phyloP scores from a whole-genome alignment of 2,888 invertebrate genomes.

The Idaea biselata region DNA sequence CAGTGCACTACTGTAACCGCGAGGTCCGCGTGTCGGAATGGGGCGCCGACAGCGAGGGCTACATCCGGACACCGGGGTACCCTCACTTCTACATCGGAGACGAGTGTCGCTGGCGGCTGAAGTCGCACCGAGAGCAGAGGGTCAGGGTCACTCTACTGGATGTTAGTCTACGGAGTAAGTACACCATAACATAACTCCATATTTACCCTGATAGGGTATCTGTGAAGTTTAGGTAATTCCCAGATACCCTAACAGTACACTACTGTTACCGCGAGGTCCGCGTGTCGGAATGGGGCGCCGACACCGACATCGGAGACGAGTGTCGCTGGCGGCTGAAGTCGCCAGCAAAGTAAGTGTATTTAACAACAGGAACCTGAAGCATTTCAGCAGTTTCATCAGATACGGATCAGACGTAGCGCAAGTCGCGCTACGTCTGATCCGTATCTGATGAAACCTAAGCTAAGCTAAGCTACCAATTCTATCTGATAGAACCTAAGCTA shows the following conservation, averaged over 20 bases:
- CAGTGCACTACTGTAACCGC: conserved; percentile 80
- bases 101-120: conserved; percentile 85
- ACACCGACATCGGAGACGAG: conserved; percentile 82
- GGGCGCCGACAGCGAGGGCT: conserved; percentile 80
- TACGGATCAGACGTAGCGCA: too few relatives aligned
- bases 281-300: conserved; percentile 57
- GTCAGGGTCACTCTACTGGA: conserved; percentile 85
- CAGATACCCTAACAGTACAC: conserved; percentile 77
- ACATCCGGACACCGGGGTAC: conserved; percentile 86
- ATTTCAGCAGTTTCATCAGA: too few relatives aligned
- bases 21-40: conserved; percentile 63
- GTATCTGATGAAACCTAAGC: too few relatives aligned
- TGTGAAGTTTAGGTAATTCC: conserved; percentile 31
- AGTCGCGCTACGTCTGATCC: too few relatives aligned
- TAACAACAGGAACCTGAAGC: too few relatives aligned
- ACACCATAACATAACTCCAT: neutral
- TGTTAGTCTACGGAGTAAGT: conserved; percentile 85
- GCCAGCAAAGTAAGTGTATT: too few relatives aligned
- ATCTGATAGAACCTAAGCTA: too few relatives aligned
- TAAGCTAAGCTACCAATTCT: too few relatives aligned
- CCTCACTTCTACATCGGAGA: conserved; percentile 87
- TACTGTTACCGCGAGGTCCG: conserved; percentile 78
- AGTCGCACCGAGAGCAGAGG: conserved; percentile 81
- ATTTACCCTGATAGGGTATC: too few relatives aligned
- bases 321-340: conserved; percentile 85